phyloP scores from a whole-genome alignment of 2,113 vertebrate genomes.

The Cariama cristata region DNA sequence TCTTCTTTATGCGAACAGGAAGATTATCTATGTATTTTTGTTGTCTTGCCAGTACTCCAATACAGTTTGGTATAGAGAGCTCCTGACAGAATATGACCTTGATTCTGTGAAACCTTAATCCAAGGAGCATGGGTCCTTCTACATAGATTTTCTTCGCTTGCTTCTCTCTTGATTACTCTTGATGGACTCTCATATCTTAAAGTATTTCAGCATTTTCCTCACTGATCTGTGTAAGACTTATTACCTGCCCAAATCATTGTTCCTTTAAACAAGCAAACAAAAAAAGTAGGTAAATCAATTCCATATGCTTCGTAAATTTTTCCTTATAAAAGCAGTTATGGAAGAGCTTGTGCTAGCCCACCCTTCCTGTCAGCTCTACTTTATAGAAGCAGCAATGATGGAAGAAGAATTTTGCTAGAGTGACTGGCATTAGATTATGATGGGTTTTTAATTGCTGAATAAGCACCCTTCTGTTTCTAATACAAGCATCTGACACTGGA shows the following conservation, averaged over 20 bases:
- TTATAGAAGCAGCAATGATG: not conserved
- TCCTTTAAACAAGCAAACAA: not conserved
- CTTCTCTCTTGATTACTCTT: not conserved
- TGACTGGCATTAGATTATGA: not conserved
- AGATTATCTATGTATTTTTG: not conserved
- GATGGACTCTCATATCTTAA: not conserved
- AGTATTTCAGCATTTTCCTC: not conserved
- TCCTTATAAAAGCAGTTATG: not conserved
- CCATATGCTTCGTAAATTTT: not conserved
- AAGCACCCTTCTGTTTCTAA: not conserved
- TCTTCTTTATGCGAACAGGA: not conserved
- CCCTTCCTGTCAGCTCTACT: not conserved
- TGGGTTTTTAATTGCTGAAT: not conserved
- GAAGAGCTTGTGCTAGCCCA: not conserved
- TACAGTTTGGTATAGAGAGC: not conserved
- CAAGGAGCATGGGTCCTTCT: not conserved
- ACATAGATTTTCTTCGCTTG: not conserved
- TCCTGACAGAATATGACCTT: not conserved
- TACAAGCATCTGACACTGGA: not conserved
- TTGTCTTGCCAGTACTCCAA: not conserved
- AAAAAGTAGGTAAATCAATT: not conserved
- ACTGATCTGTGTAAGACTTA: not conserved
- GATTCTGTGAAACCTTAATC: not conserved
- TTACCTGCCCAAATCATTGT: not conserved
- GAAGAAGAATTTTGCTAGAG: not conserved